Conservation (phyloP, 1,140 invertebrate species). For the Schmidtea mediterranea region DNA sequence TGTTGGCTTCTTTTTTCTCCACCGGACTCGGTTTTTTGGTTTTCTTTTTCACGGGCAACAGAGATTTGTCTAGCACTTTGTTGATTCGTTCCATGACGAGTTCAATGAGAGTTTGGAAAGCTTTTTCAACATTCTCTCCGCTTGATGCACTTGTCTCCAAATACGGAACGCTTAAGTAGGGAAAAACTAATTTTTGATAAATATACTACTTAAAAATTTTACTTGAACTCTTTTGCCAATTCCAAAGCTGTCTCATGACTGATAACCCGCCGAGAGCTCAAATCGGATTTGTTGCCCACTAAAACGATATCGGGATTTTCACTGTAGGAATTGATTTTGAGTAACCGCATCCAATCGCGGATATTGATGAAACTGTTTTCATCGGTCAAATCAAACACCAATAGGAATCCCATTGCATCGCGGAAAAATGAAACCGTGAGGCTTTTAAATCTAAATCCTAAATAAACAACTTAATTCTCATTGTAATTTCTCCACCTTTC, state of each 20-base stretch:
- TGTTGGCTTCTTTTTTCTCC: too few species aligned
- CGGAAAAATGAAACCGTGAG: conserved; percentile 83
- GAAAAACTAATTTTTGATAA: too few species aligned
- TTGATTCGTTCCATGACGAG: conserved; percentile 55
- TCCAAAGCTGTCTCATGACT: conserved; percentile 49
- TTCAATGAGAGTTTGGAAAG: conserved; percentile 54
- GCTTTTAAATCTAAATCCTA: conserved; percentile 49
- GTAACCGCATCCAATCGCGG: conserved; percentile 73
- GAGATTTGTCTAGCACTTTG: background rate
- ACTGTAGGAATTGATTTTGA: conserved; percentile 62
- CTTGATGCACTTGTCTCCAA: conserved; percentile 70
- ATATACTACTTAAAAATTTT: conserved; percentile 2
- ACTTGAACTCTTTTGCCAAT: conserved; percentile 52
- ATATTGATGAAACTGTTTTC: conserved; percentile 81
- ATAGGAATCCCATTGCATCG: conserved; percentile 83
- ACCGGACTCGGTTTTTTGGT: too few species aligned
- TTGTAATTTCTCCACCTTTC: conserved; percentile 30
- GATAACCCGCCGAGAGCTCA: conserved; percentile 47
- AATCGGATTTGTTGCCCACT: conserved; percentile 72
- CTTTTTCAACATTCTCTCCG: conserved; percentile 54
- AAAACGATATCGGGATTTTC: conserved; percentile 73
- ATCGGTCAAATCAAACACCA: conserved; percentile 79
- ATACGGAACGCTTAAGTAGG: conserved; percentile 29
- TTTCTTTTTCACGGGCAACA: background rate
- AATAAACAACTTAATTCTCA: conserved; percentile 1